Evolutionary conservation across 2,888 invertebrate species (phyloP), one percentile per base, ranked within the genome.

Genomic region (Eledone cirrhosa): DNA sequence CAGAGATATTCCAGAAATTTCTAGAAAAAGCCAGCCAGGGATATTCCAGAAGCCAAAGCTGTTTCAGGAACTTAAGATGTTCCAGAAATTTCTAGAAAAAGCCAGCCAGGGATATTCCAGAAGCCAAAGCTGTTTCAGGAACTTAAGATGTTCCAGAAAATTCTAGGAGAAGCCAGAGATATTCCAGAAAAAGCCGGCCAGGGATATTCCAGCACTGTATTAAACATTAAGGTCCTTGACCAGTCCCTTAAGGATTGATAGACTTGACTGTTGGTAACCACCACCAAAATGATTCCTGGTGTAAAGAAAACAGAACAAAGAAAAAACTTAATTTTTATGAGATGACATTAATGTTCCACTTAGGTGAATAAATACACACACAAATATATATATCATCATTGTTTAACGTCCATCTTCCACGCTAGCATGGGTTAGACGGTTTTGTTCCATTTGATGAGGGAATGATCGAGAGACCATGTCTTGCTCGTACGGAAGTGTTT

Each of bases 281-380:
- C 87, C 86, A 19, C 92, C 92, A 89, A 92, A 93, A 85, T 92
- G 92, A 85, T 92, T 92, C 92, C 92, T 92, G 86, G 69, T 90
- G 88, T 82, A 82, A 67, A 82, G 78, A 82, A 29, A 78, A 72
- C 16, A 22, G 22, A 59, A 27, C 16, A 19, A 29, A 53, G 53
- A 77, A 77, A 77, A 48, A 77, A 5, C 48, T 2, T 16, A 13
- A 27, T 75, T 27, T 24, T 67, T 33, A 22, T 24, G 27, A 59
- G 14, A 33, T 22, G 24, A 22, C 0, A n/a, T 24, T 48, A 14
- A 22, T 16, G 72, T 27, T 16, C 11, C 11, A 53, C 16, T 11
- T 74, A 16, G 11, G 27, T 31, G 4, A 47, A 78, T n/a, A 19
- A 78, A 53, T n/a, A 31, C 19, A 67, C n/a, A 14, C 2, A 22